These are phyloP conservation scores for Isoperla grammatica DNA, from an alignment of 2,888 invertebrate genomes.

Conservation along the genomic window DNA sequence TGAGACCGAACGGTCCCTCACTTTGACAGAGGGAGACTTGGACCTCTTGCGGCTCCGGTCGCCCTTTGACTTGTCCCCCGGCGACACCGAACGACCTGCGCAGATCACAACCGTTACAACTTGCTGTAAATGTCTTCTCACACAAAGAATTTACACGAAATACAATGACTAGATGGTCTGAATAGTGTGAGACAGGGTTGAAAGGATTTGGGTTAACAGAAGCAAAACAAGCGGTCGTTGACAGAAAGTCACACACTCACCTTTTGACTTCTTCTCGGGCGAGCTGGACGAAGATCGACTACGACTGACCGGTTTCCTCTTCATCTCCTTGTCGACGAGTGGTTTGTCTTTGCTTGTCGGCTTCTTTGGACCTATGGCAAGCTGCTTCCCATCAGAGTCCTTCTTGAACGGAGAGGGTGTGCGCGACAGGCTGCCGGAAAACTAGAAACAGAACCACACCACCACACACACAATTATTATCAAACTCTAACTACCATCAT, in stretches of 20 bases:
- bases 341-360: constrained; percentile 11
- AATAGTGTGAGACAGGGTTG: too few relatives aligned
- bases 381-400: constrained; percentile 47
- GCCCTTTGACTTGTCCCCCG: too few relatives aligned
- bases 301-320: not conserved
- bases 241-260: not conserved
- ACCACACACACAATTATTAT: not conserved
- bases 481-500: too few relatives aligned
- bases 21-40: too few relatives aligned
- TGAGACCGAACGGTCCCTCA: too few relatives aligned
- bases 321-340: not conserved
- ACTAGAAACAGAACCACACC: constrained; percentile 11
- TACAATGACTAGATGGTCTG: too few relatives aligned
- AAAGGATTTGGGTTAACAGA: too few relatives aligned
- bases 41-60: too few relatives aligned
- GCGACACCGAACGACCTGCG: too few relatives aligned
- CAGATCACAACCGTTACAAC: too few relatives aligned
- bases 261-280: not conserved
- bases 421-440: constrained; percentile 70
- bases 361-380: constrained; percentile 16
- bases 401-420: constrained; percentile 82
- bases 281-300: not conserved
- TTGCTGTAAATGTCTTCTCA: not conserved
- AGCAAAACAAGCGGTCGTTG: too few relatives aligned
- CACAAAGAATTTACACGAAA: too few relatives aligned